Base-by-base conservation (phyloP, 2,797 vertebrate species). In the Channa striata region DNA sequence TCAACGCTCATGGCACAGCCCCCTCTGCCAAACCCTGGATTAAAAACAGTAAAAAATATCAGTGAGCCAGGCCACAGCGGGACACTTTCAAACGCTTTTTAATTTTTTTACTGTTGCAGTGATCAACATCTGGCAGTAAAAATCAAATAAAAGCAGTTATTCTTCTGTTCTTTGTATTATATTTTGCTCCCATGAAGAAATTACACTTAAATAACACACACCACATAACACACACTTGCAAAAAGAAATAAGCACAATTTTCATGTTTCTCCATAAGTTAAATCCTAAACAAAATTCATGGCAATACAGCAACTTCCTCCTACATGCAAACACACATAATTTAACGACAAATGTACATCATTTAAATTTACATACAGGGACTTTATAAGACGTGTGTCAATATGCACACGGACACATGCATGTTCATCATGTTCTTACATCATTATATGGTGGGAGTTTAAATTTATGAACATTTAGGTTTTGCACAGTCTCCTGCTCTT, bases 1-100 rank as follows among this genome's bases (percentile, higher is more conserved):
- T 80, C 87, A 60, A 13, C 62, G 74, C 72, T 90, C 93, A 93
- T 93, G 87, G 66, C 91, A 91, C 81, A 20, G 66, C 64, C 47
- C 59, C 46, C 69, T 77, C 69, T 53, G 51, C 47, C 17, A 61
- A 84, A 72, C 42, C 80, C 91, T 92, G 85, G 2, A 72, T 77
- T 25, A 52, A 72, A 85, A 49, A 42, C 48, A 20, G 64, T 7
- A 62, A 64, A 74, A 25, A 40, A 46, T 16, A 68, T 72, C 19
- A 68, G 20, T 23, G 59, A 68, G 9, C 40, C 19, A 6, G 60
- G 44, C 19, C 17, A 43, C 39, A 23, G 40, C 0, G 12, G 8
- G 23, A 21, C 62, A 34, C 6, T 1, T 49, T 25, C 50, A 52
- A 21, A 49, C 54, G 21, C 21, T 40, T 5, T 47, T n/a, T 23